Conservation (phyloP, 2,888 invertebrate genomes). For the Oligia latruncula region DNA sequence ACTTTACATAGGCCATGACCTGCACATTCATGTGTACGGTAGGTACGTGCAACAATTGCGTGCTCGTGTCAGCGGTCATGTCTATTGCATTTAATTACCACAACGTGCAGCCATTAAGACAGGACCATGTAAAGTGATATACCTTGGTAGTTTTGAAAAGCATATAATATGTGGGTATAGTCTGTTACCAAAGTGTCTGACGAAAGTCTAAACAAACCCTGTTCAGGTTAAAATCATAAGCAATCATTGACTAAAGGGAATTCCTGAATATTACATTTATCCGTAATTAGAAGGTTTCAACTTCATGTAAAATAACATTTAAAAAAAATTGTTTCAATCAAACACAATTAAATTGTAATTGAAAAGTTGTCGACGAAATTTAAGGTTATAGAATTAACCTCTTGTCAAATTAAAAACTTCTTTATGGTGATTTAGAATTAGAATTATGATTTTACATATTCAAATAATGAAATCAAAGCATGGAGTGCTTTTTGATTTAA, state of each 20-base stretch:
- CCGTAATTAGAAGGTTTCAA: background rate
- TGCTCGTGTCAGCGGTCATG: conserved; percentile 30
- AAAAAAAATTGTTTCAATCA: background rate
- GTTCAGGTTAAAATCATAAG: background rate
- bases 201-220: background rate
- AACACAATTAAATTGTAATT: background rate
- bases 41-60: conserved; percentile 6
- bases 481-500: background rate
- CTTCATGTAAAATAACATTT: fast-evolving
- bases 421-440: background rate
- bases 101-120: background rate
- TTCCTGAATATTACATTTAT: background rate
- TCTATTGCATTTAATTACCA: conserved; percentile 8
- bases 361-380: too few relatives aligned
- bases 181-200: background rate
- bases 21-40: background rate
- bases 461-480: background rate
- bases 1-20: background rate
- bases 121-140: background rate
- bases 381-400: background rate
- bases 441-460: background rate
- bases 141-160: background rate
- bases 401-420: background rate
- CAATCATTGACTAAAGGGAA: background rate
- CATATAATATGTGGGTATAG: background rate